phyloP scores from a whole-genome alignment of 2,888 invertebrate genomes.

The Drosophila affinis region DNA sequence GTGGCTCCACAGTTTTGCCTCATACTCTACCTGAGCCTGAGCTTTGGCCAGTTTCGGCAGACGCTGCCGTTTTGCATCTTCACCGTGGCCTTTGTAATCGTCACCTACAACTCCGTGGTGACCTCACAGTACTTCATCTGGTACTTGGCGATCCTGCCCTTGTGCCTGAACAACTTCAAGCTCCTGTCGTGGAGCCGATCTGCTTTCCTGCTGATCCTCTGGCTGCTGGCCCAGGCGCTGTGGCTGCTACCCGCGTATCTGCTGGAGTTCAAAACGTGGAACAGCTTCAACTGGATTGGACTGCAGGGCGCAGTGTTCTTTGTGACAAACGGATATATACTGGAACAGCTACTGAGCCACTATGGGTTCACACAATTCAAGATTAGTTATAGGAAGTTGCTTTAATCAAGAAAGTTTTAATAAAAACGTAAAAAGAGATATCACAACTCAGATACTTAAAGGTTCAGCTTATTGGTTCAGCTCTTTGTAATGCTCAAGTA shows the following conservation, averaged over 20 bases:
- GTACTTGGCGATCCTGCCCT: constrained; percentile 95
- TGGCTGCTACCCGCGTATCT: constrained; percentile 97
- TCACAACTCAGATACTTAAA: constrained; percentile 10
- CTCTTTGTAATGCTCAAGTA: constrained; percentile 11
- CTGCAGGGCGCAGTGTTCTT: constrained; percentile 93
- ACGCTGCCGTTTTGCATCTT: constrained; percentile 94
- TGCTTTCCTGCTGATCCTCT: constrained; percentile 85
- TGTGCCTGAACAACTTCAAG: constrained; percentile 89
- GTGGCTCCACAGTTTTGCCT: constrained; percentile 89
- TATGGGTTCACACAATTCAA: constrained; percentile 79
- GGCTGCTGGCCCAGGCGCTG: constrained; percentile 90
- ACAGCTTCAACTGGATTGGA: constrained; percentile 94
- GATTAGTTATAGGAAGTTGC: constrained; percentile 65
- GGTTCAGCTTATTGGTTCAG: constrained; percentile 1
- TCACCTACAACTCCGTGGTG: constrained; percentile 96
- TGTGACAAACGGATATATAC: constrained; percentile 89
- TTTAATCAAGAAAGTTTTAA: constrained; percentile 36
- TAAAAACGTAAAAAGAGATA: not conserved
- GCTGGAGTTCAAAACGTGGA: constrained; percentile 93
- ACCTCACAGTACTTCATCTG: constrained; percentile 99
- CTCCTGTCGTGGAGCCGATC: constrained; percentile 85
- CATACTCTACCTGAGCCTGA: constrained; percentile 87
- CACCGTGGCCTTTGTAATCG: constrained; percentile 92
- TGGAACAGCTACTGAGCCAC: constrained; percentile 84
- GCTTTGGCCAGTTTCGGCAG: constrained; percentile 87